phyloP scores from a whole-genome alignment of 2,797 vertebrate species.

The Acanthis flammea region DNA sequence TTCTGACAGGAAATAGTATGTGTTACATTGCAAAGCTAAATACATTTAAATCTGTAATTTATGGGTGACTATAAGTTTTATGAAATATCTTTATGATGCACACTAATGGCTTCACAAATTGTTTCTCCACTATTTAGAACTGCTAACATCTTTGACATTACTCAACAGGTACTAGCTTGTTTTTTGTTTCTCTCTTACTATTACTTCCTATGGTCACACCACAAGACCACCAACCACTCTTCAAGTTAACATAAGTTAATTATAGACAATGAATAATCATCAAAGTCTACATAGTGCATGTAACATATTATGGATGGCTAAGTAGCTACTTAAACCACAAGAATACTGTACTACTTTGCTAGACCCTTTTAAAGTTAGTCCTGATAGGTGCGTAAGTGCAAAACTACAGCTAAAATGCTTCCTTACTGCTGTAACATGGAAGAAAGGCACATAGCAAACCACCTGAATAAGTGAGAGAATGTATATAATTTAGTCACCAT shows the following conservation, averaged over 20 bases:
- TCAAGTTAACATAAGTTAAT: neutral
- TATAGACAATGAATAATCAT: neutral
- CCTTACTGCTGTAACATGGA: neutral
- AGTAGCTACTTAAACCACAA: neutral
- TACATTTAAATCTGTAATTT: neutral
- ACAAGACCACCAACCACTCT: neutral
- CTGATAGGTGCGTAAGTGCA: neutral
- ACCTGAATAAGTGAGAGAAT: neutral
- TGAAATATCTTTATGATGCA: neutral
- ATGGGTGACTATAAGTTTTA: neutral
- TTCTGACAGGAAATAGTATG: neutral
- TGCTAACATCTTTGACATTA: neutral
- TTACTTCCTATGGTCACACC: neutral
- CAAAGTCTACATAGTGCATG: neutral
- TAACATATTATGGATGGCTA: neutral
- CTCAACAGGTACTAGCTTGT: neutral
- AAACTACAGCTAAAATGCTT: neutral
- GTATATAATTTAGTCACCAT: neutral
- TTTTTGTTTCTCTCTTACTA: neutral
- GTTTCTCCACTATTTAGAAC: neutral
- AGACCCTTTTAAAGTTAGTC: neutral
- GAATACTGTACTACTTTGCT: neutral
- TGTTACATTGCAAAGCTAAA: neutral
- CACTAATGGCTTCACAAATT: conserved; percentile 21
- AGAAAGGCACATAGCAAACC: neutral